Percentiles rank a stretch among this genome's conserved stretches.
phyloP scores from a whole-genome alignment of 1,140 invertebrate genomes.

The Cyclina sinensis region DNA sequence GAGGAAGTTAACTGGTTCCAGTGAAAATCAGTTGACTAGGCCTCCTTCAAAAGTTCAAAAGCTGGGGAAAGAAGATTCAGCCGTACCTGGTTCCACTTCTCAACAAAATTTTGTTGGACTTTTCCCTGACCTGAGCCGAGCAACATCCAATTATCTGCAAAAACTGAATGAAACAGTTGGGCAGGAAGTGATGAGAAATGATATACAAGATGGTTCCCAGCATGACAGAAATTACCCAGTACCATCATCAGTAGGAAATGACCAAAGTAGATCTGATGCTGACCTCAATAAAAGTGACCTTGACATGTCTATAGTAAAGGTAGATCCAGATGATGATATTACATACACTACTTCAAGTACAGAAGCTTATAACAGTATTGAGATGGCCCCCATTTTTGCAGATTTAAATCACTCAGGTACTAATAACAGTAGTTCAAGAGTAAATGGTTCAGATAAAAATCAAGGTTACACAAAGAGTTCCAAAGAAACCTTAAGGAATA shows the following conservation, averaged over 20 bases:
- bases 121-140: constrained; percentile 12
- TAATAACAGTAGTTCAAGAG: neutral
- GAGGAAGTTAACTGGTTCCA: neutral
- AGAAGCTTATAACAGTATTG: neutral
- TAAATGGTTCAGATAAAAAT: neutral
- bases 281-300: neutral
- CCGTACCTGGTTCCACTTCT: neutral
- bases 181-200: constrained; percentile 14
- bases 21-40: neutral
- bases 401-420: neutral
- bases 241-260: neutral
- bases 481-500: neutral
- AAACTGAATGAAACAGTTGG: constrained; percentile 39
- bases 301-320: constrained; percentile 18
- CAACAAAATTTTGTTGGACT: neutral
- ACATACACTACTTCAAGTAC: neutral
- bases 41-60: neutral
- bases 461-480: neutral
- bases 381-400: neutral
- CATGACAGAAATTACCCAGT: neutral
- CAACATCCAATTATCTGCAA: constrained; percentile 12
- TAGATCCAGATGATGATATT: neutral
- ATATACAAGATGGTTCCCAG: neutral
- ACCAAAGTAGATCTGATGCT: neutral
- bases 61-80: neutral